Evolutionary conservation across 2,888 invertebrate species (phyloP), one percentile per base, ranked within the genome.

Genomic region (Lasioglossum calceatum): DNA sequence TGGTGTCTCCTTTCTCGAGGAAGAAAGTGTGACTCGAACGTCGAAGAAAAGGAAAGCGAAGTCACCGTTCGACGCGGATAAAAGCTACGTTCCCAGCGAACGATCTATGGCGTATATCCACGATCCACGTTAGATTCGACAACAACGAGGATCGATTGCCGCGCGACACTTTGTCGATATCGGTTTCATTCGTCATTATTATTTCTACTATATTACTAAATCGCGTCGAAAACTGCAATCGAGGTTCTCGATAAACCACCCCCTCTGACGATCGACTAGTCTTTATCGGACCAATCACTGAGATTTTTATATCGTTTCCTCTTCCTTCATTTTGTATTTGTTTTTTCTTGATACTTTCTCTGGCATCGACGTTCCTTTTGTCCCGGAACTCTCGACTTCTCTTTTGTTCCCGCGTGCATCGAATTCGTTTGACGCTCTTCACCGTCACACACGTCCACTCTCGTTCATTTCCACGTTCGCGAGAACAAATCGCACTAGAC

Each of bases 261-360:
- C 91, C 92, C 67, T 92, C 93, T 23, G 87, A 92, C 92, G 92
- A 93, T 93, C 93, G 93, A 94, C 94, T 95, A 95, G 94, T 95
- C 94, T 94, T 93, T 93, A 93, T 93, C 91, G 92, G 94, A 93
- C 93, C 93, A 94, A 94, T 91, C 93, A 93, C 94, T 93, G 93
- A 94, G 93, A 93, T 93, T 93, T 83, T 64, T 84, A 61, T 91
- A 90, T 93, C 92, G 89, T 90, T 90, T 88, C 77, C 70, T 93
- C 91, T 87, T 27, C 27, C 23, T 54, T 54, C 0, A 2, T 50
- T 14, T 74, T 61, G 64, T 39, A 58, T 75, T 23, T 39, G 54
- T 42, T 44, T 3, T 8, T n/a, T 54, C 75, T 19, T 32, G 27
- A 76, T 47, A 47, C 74, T 36, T 58, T 76, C 23, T 76, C 67